phyloP scores from a whole-genome alignment of 2,888 invertebrate genomes.

The Vannuccia rotundouncinata region DNA sequence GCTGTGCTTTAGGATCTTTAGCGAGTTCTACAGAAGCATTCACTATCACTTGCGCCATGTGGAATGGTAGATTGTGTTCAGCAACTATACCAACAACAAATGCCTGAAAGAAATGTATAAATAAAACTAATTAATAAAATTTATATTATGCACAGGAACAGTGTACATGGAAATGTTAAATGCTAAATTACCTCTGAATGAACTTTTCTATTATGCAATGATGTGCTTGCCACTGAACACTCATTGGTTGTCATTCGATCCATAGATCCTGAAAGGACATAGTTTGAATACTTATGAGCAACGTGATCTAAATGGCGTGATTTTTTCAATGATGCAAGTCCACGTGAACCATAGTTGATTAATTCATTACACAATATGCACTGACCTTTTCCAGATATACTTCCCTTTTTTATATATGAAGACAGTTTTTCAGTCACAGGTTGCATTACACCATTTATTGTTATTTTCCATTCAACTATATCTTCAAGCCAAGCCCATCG shows the following conservation, averaged over 20 bases:
- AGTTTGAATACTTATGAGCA: background rate
- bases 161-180: no score
- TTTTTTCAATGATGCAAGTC: background rate
- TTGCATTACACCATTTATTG: background rate
- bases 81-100: conserved; percentile 40
- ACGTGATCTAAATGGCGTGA: background rate
- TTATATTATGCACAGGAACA: no score
- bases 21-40: background rate
- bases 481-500: background rate
- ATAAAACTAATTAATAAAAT: background rate
- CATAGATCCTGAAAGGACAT: no score
- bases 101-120: conserved; percentile 36
- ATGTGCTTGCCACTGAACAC: background rate
- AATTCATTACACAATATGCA: background rate
- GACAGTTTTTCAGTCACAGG: background rate
- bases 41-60: conserved; percentile 36
- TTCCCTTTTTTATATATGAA: background rate
- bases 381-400: background rate
- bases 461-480: background rate
- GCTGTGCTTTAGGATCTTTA: conserved; percentile 32
- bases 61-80: conserved; percentile 41
- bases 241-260: background rate
- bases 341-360: background rate
- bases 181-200: background rate
- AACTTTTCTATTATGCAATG: background rate